Evolutionary conservation across 1,140 invertebrate genomes (phyloP).

Genomic region (Drosophila nebulosa): DNA sequence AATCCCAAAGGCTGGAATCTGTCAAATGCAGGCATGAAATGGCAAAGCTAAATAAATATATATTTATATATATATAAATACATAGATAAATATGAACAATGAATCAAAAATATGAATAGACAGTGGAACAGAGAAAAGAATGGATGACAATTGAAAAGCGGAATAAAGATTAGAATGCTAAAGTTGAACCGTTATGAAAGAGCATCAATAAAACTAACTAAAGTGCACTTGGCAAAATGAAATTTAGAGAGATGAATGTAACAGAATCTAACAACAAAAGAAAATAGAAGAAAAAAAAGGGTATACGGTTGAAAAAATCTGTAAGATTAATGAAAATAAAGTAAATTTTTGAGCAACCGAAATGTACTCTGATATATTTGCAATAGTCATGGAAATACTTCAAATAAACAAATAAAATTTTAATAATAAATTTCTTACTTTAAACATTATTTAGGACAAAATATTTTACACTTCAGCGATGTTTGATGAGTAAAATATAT

Average conservation of each 20-base stretch:
- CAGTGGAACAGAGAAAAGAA: neutral
- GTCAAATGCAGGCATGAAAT: slow-evolving; percentile 49
- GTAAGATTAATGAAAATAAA: too few relatives aligned
- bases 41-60: slow-evolving; percentile 28
- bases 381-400: too few relatives aligned
- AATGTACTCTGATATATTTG: too few relatives aligned
- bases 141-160: slow-evolving; percentile 47
- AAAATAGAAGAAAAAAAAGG: neutral
- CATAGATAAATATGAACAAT: slow-evolving; percentile 36
- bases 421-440: too few relatives aligned
- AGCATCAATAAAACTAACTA: slow-evolving; percentile 40
- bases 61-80: slow-evolving; percentile 1
- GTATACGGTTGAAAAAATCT: neutral
- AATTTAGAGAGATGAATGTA: slow-evolving; percentile 16
- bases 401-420: too few relatives aligned
- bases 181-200: slow-evolving; percentile 55
- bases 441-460: too few relatives aligned
- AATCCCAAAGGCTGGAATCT: slow-evolving; percentile 56
- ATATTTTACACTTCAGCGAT: too few relatives aligned
- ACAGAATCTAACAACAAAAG: neutral
- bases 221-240: slow-evolving; percentile 37
- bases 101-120: slow-evolving; percentile 24
- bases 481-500: too few relatives aligned
- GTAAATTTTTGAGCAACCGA: too few relatives aligned
- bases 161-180: slow-evolving; percentile 45